These are phyloP conservation scores for Dinothrombium tinctorium DNA, from an alignment of 1,140 invertebrate species.

Conservation along the genomic window DNA sequence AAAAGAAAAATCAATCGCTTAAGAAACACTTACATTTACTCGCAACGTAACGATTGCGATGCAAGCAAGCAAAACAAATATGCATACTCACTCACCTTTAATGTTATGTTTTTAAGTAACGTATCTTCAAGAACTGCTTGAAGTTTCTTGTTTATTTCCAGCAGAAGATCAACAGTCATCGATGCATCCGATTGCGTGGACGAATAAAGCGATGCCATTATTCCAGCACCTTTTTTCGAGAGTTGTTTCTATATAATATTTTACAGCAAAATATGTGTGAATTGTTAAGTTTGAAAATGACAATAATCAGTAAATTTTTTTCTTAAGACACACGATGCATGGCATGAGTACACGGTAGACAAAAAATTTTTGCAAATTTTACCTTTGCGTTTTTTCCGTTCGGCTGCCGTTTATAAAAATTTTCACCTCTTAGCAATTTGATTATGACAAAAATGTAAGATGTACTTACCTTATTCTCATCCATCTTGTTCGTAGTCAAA, in stretches of 20 bases:
- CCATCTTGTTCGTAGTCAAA: constrained; percentile 35
- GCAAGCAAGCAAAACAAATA: no score
- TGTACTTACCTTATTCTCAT: constrained; percentile 27
- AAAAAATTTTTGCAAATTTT: no score
- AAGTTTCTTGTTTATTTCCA: constrained; percentile 74
- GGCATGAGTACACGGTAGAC: no score
- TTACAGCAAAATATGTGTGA: constrained; percentile 2
- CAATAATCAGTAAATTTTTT: no score
- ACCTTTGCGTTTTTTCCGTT: no score
- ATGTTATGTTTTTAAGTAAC: constrained; percentile 76
- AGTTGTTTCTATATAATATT: constrained; percentile 33
- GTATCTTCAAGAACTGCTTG: constrained; percentile 79
- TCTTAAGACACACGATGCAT: no score
- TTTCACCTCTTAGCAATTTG: no score
- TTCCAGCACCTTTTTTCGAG: constrained; percentile 43
- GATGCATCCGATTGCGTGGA: constrained; percentile 40
- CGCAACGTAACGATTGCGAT: no score
- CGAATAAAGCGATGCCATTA: constrained; percentile 65
- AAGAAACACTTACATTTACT: background rate
- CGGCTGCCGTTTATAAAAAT: no score
- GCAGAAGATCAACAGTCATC: constrained; percentile 59
- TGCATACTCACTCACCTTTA: no score
- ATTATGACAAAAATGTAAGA: no score
- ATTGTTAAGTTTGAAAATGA: no score
- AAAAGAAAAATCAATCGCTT: constrained; percentile 13